Conservation (phyloP, 2,113 vertebrate species). For the Neolamprologus fasciatus region DNA sequence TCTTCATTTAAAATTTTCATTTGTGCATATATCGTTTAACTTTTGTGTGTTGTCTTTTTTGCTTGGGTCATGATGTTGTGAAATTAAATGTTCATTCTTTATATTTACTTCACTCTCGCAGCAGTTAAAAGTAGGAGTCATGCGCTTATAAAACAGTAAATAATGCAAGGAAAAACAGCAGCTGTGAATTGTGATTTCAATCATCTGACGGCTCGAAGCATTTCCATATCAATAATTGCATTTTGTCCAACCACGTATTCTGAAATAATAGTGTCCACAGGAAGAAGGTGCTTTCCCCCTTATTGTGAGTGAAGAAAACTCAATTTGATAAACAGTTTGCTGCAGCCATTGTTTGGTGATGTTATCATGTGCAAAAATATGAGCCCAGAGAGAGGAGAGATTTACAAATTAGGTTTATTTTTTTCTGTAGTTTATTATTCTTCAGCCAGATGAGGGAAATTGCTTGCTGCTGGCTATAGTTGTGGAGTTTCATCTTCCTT, state of each 20-base stretch:
- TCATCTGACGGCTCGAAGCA: conserved; percentile 13
- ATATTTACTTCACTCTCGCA: neutral
- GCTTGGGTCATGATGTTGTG: neutral
- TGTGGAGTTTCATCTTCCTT: conserved; percentile 6
- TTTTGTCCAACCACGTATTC: conserved; percentile 15
- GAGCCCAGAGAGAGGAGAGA: neutral
- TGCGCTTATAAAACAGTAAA: neutral
- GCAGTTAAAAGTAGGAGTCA: neutral
- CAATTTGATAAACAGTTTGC: conserved; percentile 48
- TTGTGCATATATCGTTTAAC: neutral
- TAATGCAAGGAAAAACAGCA: conserved; percentile 3
- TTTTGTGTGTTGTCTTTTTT: neutral
- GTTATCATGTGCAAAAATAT: conserved; percentile 40
- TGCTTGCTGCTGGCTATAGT: conserved; percentile 20
- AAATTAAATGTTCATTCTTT: neutral
- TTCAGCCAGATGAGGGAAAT: conserved; percentile 18
- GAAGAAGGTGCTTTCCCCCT: neutral
- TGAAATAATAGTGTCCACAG: conserved; percentile 17
- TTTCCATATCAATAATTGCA: conserved; percentile 57
- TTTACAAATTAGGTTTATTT: conserved; percentile 37
- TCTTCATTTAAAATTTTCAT: neutral
- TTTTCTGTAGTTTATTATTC: conserved; percentile 17
- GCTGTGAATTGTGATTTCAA: conserved; percentile 33
- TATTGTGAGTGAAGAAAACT: conserved; percentile 32
- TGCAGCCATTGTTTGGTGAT: conserved; percentile 33